These are phyloP conservation scores for Acrossocheilus wenchowensis DNA, from an alignment of 2,797 vertebrate species.

Conservation along the genomic window DNA sequence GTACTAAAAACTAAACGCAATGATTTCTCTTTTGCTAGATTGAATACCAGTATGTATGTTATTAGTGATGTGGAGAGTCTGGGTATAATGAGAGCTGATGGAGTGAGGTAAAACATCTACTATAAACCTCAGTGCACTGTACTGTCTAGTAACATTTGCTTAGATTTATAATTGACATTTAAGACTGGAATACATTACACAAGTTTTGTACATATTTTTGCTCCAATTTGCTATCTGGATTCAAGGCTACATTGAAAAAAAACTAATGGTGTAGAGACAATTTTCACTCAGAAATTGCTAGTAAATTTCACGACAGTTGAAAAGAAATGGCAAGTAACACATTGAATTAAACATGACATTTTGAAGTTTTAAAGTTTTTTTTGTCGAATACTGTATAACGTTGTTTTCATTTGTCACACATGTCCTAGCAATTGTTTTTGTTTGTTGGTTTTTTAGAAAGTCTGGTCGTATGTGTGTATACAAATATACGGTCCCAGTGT, in stretches of 20 bases:
- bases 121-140: not conserved
- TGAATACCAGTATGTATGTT: not conserved
- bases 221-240: too few relatives aligned
- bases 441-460: not conserved
- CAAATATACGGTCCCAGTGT: too few relatives aligned
- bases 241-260: too few relatives aligned
- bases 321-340: not conserved
- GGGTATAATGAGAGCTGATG: slow-evolving; percentile 4
- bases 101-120: not conserved
- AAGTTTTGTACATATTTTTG: too few relatives aligned
- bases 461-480: too few relatives aligned
- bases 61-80: not conserved
- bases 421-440: too few relatives aligned
- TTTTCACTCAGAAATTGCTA: not conserved
- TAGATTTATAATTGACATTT: not conserved
- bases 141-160: not conserved
- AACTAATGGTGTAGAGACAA: not conserved
- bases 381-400: too few relatives aligned
- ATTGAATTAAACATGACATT: not conserved
- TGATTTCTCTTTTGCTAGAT: not conserved
- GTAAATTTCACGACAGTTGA: not conserved
- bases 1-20: not conserved
- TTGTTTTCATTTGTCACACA: too few relatives aligned
- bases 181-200: too few relatives aligned
- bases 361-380: too few relatives aligned